phyloP scores from a whole-genome alignment of 2,113 vertebrate genomes.

The Prolemur simus region DNA sequence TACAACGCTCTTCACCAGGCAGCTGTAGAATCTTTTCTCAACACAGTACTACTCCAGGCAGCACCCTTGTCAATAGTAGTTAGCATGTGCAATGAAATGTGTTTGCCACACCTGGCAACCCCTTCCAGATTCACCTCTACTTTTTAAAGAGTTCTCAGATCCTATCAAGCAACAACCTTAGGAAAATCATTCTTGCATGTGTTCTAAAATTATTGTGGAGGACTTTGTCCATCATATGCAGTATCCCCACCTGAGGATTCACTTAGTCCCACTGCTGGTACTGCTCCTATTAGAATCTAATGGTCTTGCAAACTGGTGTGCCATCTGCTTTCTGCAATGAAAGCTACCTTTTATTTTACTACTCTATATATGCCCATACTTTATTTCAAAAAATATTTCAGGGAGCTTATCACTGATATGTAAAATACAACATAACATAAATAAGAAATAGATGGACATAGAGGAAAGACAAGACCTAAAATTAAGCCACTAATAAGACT shows the following conservation, averaged over 20 bases:
- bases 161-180: not conserved
- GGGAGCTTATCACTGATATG: not conserved
- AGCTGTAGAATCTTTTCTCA: not conserved
- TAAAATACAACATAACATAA: not conserved
- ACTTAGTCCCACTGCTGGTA: not conserved
- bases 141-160: not conserved
- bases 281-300: not conserved
- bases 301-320: not conserved
- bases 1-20: not conserved
- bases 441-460: not conserved
- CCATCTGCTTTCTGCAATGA: not conserved
- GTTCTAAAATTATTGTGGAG: not conserved
- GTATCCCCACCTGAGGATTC: not conserved
- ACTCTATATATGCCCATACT: not conserved
- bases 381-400: conserved; percentile 15
- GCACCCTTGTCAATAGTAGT: not conserved
- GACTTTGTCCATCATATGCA: not conserved
- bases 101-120: not conserved
- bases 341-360: not conserved
- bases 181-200: not conserved
- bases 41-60: not conserved
- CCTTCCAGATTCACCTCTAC: not conserved
- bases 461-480: not conserved
- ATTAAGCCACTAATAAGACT: not conserved
- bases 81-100: not conserved